Evolutionary conservation across 2,888 invertebrate species (phyloP).

Genomic region (Junonia oenone): DNA sequence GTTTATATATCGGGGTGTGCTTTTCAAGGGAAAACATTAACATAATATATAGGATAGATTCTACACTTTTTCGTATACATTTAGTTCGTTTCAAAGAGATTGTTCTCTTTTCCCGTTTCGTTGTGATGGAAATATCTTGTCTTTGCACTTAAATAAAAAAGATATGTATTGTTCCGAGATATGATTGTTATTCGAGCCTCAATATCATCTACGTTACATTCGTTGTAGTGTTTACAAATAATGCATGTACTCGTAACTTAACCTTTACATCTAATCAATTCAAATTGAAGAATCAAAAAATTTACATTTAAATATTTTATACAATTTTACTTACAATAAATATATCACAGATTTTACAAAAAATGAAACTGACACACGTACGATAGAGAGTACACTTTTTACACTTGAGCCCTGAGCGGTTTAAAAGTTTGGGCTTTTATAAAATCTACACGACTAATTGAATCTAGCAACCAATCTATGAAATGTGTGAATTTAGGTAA

Average conservation of each 20-base stretch:
- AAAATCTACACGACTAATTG: constrained; percentile 56
- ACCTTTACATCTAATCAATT: constrained; percentile 17
- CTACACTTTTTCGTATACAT: constrained; percentile 65
- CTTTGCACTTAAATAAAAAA: constrained; percentile 43
- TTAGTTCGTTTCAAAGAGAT: constrained; percentile 45
- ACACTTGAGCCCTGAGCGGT: constrained; percentile 37
- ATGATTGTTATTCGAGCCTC: constrained; percentile 54
- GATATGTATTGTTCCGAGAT: constrained; percentile 74
- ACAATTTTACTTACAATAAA: constrained; percentile 74
- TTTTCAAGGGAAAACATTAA: constrained; percentile 43
- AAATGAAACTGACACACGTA: constrained; percentile 44
- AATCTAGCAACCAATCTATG: constrained; percentile 59
- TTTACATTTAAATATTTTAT: constrained; percentile 52
- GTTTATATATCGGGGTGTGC: constrained; percentile 45
- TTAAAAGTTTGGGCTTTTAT: constrained; percentile 27
- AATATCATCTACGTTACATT: constrained; percentile 34
- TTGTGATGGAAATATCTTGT: constrained; percentile 45
- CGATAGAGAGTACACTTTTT: constrained; percentile 31
- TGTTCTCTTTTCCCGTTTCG: constrained; percentile 51
- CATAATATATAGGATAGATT: constrained; percentile 30
- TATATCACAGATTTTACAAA: constrained; percentile 79
- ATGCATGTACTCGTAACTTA: constrained; percentile 16
- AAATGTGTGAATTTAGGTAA: constrained; percentile 28
- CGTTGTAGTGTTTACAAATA: constrained; percentile 33
- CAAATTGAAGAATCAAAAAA: constrained; percentile 41